A percentile compares a stretch with the other conserved stretches of the same genome.
Conservation (phyloP, 1,140 invertebrate species). For the Dreissena rostriformis region DNA sequence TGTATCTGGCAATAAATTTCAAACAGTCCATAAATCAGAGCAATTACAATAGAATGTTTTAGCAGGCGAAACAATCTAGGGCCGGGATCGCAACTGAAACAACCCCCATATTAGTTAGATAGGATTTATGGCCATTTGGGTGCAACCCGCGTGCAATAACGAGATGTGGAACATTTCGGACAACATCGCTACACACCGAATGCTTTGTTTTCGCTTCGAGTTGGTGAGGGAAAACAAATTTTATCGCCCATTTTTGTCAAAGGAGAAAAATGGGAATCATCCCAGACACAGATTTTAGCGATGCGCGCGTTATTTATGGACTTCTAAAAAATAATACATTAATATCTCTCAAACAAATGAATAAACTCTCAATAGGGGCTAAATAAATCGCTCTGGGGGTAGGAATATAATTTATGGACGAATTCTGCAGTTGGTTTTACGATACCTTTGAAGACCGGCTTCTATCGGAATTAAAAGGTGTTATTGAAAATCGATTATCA, state of each 20-base stretch:
- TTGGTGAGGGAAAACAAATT: conserved; percentile 56
- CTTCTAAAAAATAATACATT: conserved; percentile 56
- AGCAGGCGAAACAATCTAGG: conserved; percentile 39
- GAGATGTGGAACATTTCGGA: not conserved
- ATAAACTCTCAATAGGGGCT: conserved; percentile 17
- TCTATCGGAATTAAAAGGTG: too few species aligned
- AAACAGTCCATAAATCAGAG: conserved; percentile 47
- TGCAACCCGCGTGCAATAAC: conserved; percentile 47
- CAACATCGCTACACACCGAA: conserved; percentile 21
- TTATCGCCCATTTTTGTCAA: conserved; percentile 60
- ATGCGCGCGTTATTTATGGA: conserved; percentile 45
- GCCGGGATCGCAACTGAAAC: conserved; percentile 30
- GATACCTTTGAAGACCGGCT: not conserved
- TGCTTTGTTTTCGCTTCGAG: conserved; percentile 49
- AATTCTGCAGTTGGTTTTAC: not conserved
- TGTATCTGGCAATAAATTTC: conserved; percentile 50
- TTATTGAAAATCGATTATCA: too few species aligned
- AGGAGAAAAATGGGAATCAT: conserved; percentile 43
- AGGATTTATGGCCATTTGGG: conserved; percentile 45
- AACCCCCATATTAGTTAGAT: conserved; percentile 47
- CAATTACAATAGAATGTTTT: conserved; percentile 57
- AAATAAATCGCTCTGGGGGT: not conserved
- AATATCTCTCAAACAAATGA: conserved; percentile 39
- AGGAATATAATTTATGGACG: not conserved
- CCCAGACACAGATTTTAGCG: conserved; percentile 28